Conservation (phyloP, 2,888 invertebrate species). For the Mimumesa dahlbomi region DNA sequence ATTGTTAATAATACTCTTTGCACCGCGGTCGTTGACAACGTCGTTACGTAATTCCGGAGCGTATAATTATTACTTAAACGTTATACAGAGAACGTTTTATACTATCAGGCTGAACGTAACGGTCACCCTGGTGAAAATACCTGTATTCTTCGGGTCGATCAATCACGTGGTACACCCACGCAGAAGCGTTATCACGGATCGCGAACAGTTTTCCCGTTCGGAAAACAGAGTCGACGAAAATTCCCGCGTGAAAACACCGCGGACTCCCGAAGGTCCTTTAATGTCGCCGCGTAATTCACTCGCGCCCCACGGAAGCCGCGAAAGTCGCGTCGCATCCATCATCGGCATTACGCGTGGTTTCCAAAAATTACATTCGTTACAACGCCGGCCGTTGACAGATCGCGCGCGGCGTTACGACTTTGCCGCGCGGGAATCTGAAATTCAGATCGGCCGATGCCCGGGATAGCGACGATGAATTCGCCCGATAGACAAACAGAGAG, state of each 20-base stretch:
- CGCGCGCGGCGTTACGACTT: constrained; percentile 51
- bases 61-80: too few relatives aligned
- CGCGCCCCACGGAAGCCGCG: constrained; percentile 32
- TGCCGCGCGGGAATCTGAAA: constrained; percentile 50
- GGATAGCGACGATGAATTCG: constrained; percentile 52
- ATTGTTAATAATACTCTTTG: too few relatives aligned
- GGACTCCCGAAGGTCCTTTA: constrained; percentile 29
- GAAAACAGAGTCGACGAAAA: too few relatives aligned
- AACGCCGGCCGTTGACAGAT: constrained; percentile 34
- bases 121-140: too few relatives aligned
- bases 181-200: too few relatives aligned
- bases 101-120: too few relatives aligned
- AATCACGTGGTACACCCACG: too few relatives aligned
- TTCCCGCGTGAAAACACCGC: constrained; percentile 1
- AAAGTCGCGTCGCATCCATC: constrained; percentile 26
- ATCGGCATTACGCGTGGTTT: constrained; percentile 20
- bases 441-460: constrained; percentile 55
- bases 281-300: constrained; percentile 35
- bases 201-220: too few relatives aligned
- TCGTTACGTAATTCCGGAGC: too few relatives aligned
- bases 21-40: too few relatives aligned
- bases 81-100: too few relatives aligned
- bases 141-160: too few relatives aligned
- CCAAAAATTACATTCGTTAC: constrained; percentile 45
- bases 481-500: constrained; percentile 54